Percentiles rank a stretch among this genome's conserved stretches.
phyloP scores from a whole-genome alignment of 2,888 invertebrate species.

The Loripinus fragilis region DNA sequence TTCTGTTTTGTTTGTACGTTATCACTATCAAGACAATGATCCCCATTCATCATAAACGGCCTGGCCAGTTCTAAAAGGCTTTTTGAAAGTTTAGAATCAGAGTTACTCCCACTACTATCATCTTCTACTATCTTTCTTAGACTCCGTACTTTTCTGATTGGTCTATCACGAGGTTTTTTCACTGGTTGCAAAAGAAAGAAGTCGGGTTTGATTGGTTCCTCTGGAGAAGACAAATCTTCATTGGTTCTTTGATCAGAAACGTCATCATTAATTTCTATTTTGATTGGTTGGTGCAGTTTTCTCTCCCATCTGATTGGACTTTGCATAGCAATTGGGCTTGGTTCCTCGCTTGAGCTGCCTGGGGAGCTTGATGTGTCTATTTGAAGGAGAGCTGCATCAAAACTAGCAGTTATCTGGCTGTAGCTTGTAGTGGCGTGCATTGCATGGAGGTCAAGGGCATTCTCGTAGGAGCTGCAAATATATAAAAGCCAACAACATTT shows the following conservation, averaged over 20 bases:
- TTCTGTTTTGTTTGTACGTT: not conserved
- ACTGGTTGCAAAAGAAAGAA: not conserved
- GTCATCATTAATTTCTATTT: not conserved
- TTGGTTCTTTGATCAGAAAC: not conserved
- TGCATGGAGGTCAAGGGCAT: constrained; percentile 53
- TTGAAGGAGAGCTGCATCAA: constrained; percentile 9
- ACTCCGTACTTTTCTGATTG: not conserved
- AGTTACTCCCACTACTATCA: not conserved
- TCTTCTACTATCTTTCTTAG: not conserved
- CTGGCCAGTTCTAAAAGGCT: not conserved
- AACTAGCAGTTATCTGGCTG: constrained; percentile 41
- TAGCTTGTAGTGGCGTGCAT: constrained; percentile 58
- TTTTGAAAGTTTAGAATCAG: not conserved
- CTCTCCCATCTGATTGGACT: constrained; percentile 17
- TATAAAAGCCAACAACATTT: no score
- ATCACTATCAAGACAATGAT: not conserved
- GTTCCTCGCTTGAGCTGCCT: constrained; percentile 6
- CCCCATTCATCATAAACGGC: not conserved
- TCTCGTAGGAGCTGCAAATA: constrained; percentile 56
- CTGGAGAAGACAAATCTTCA: not conserved
- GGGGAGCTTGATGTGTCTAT: not conserved
- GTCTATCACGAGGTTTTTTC: not conserved
- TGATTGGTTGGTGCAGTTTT: constrained; percentile 6
- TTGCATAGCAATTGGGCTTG: not conserved
- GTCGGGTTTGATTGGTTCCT: not conserved